These are phyloP conservation scores for Cardiocondyla obscurior DNA, from an alignment of 1,140 invertebrate species.

Conservation along the genomic window DNA sequence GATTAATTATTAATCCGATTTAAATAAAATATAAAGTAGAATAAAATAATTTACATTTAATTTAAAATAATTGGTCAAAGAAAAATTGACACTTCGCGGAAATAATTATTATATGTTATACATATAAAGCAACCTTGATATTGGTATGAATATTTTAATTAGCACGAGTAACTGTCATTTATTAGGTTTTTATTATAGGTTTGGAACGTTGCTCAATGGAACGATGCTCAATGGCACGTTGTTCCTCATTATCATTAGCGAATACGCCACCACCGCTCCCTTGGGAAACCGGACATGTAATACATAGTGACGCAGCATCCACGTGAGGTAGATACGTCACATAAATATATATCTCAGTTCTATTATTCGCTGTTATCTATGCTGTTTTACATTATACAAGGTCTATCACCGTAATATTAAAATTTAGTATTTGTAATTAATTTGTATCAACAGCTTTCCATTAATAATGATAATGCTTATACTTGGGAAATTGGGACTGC, in stretches of 20 bases:
- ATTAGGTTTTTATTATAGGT: slow-evolving; percentile 68
- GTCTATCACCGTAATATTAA: not conserved
- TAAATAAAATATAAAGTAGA: not conserved
- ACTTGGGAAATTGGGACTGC: too few species aligned
- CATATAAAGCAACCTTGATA: not conserved
- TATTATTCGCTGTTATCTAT: not conserved
- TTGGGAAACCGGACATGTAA: slow-evolving; percentile 78
- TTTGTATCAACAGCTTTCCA: not conserved
- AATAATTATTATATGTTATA: slow-evolving; percentile 7
- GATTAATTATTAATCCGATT: not conserved
- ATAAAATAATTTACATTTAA: not conserved
- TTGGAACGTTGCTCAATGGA: slow-evolving; percentile 81
- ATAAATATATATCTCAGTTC: slow-evolving; percentile 76
- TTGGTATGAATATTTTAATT: not conserved
- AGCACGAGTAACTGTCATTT: not conserved
- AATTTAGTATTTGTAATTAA: not conserved
- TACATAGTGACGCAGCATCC: slow-evolving; percentile 69
- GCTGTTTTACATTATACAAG: not conserved
- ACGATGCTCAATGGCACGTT: slow-evolving; percentile 79
- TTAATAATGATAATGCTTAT: too few species aligned
- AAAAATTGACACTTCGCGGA: not conserved
- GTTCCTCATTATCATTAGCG: slow-evolving; percentile 80
- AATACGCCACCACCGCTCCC: slow-evolving; percentile 80
- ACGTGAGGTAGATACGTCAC: slow-evolving; percentile 76
- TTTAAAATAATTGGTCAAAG: not conserved